A percentile compares a stretch with the other conserved stretches of the same genome.
Evolutionary conservation across 2,797 vertebrate species (phyloP).

Genomic region (Pachyuromys duprasi): DNA sequence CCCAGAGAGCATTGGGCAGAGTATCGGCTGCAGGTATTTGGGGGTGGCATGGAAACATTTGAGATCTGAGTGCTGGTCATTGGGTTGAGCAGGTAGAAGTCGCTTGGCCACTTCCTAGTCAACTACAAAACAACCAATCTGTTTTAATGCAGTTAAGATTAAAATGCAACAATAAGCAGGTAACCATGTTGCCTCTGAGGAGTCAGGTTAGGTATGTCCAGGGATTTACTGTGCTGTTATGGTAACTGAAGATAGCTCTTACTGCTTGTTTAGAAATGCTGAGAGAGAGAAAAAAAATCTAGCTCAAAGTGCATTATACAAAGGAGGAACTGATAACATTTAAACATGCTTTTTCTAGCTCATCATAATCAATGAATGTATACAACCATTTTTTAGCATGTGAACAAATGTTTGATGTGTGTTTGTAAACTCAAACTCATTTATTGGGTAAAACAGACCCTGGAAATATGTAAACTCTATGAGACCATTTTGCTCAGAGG

Average conservation of each 20-base stretch:
- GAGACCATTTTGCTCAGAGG: background rate
- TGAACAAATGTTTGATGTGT: background rate
- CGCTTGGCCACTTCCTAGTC: background rate
- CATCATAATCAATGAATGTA: background rate
- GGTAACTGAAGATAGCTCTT: background rate
- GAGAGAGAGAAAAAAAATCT: slow-evolving; percentile 17
- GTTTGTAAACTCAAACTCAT: background rate
- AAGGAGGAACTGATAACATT: background rate
- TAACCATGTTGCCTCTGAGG: background rate
- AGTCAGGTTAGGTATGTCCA: background rate
- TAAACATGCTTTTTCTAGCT: background rate
- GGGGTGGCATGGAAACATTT: background rate
- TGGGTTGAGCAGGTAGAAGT: slow-evolving; percentile 50
- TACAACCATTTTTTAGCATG: background rate
- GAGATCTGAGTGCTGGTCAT: background rate
- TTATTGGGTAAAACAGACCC: background rate
- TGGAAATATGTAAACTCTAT: background rate
- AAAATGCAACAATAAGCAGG: background rate
- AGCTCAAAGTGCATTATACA: background rate
- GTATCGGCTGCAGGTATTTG: slow-evolving; percentile 68
- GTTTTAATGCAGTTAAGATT: background rate
- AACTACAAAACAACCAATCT: slow-evolving; percentile 8
- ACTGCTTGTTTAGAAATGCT: slow-evolving; percentile 13
- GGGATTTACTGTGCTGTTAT: background rate
- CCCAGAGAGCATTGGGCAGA: background rate